Evolutionary conservation across 2,888 invertebrate genomes (phyloP).

Genomic region (Parnassius apollo): DNA sequence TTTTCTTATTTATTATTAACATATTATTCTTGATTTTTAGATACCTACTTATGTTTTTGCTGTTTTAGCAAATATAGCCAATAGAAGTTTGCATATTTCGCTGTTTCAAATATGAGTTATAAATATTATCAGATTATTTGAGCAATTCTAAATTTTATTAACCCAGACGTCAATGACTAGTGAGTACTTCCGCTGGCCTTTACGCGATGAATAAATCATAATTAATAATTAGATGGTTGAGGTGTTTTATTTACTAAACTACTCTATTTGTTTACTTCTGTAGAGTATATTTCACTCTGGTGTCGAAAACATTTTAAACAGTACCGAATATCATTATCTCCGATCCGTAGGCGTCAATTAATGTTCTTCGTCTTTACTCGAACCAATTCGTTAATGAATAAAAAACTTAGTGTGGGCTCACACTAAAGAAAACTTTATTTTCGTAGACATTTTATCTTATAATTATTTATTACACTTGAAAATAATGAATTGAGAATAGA

Average conservation of each 20-base stretch:
- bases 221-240: neutral
- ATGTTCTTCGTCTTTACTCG: slow-evolving; percentile 8
- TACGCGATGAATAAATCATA: slow-evolving; percentile 19
- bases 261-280: slow-evolving; percentile 13
- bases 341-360: slow-evolving; percentile 22
- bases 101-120: too few relatives aligned
- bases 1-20: too few relatives aligned
- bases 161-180: neutral
- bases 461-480: too few relatives aligned
- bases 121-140: too few relatives aligned
- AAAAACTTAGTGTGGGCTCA: slow-evolving; percentile 5
- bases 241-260: slow-evolving; percentile 13
- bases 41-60: too few relatives aligned
- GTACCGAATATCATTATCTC: slow-evolving; percentile 11
- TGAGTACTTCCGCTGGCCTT: slow-evolving; percentile 7
- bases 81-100: too few relatives aligned
- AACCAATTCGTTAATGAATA: slow-evolving; percentile 16
- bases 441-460: neutral
- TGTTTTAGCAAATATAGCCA: too few relatives aligned
- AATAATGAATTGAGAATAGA: too few relatives aligned
- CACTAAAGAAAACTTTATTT: neutral
- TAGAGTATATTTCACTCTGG: slow-evolving; percentile 8
- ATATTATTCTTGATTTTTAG: too few relatives aligned
- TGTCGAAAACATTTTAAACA: slow-evolving; percentile 14
- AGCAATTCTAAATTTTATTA: too few relatives aligned